phyloP scores from a whole-genome alignment of 2,113 vertebrate genomes.

The Macrotis lagotis region DNA sequence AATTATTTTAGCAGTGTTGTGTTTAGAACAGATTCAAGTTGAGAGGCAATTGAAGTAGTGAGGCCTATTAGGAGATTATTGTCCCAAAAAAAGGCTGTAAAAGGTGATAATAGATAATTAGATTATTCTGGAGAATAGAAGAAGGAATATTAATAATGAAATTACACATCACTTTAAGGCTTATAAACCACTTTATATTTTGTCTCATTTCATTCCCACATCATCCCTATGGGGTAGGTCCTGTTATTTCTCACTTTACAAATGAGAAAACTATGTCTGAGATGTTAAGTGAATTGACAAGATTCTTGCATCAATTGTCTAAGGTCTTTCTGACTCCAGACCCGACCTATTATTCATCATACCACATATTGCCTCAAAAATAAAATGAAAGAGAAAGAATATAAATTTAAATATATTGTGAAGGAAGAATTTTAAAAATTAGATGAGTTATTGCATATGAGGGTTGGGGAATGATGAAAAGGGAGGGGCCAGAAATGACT shows the following conservation, averaged over 20 bases:
- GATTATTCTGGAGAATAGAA: neutral
- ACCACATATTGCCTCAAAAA: neutral
- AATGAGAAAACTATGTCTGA: neutral
- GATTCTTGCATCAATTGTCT: neutral
- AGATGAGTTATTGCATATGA: neutral
- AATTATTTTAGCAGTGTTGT: neutral
- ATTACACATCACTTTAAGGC: neutral
- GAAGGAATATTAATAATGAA: neutral
- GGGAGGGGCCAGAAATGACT: neutral
- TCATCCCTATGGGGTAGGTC: neutral
- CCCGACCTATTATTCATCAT: neutral
- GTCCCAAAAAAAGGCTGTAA: neutral
- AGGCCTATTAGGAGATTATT: neutral
- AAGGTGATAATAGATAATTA: neutral
- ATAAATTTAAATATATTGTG: neutral
- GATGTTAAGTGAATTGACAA: neutral
- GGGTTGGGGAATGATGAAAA: neutral
- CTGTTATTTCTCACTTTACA: neutral
- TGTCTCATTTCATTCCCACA: neutral
- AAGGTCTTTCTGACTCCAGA: neutral
- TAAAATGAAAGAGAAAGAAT: neutral
- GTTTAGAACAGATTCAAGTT: neutral
- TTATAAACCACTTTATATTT: neutral
- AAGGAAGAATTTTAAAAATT: neutral
- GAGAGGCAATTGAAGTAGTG: neutral